Conservation (phyloP, 2,888 invertebrate genomes). For the Agrenia bidenticulata region DNA sequence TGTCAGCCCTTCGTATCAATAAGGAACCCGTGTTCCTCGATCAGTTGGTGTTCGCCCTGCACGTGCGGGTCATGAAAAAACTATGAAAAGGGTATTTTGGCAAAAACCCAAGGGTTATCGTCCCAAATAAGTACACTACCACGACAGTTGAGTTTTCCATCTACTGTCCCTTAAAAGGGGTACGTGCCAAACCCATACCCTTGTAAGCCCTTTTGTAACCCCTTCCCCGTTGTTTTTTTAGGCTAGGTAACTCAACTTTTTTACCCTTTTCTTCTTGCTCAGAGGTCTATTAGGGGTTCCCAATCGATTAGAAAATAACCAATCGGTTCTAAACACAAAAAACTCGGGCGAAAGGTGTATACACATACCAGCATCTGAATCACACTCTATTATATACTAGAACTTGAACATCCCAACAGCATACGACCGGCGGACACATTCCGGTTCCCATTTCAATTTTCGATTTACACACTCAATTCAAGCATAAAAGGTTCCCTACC, state of each 20-base stretch:
- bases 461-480: conserved; percentile 41
- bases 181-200: conserved; percentile 36
- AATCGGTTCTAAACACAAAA: conserved; percentile 7
- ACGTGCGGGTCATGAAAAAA: conserved; percentile 10
- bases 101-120: conserved; percentile 10
- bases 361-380: not conserved
- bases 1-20: conserved; percentile 3
- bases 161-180: conserved; percentile 37
- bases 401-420: conserved; percentile 14
- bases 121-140: conserved; percentile 3
- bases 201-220: conserved; percentile 1
- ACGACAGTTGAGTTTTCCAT: not conserved
- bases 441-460: conserved; percentile 23
- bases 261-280: conserved; percentile 33
- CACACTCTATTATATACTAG: not conserved
- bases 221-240: not conserved
- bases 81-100: not conserved
- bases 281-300: conserved; percentile 44
- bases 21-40: conserved; percentile 5
- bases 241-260: not conserved
- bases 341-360: conserved; percentile 4
- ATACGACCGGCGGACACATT: conserved; percentile 34
- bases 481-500: conserved; percentile 36
- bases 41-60: conserved; percentile 5
- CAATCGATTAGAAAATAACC: conserved; percentile 24